Evolutionary conservation across 2,113 vertebrate species (phyloP).

Genomic region (Eira barbara): DNA sequence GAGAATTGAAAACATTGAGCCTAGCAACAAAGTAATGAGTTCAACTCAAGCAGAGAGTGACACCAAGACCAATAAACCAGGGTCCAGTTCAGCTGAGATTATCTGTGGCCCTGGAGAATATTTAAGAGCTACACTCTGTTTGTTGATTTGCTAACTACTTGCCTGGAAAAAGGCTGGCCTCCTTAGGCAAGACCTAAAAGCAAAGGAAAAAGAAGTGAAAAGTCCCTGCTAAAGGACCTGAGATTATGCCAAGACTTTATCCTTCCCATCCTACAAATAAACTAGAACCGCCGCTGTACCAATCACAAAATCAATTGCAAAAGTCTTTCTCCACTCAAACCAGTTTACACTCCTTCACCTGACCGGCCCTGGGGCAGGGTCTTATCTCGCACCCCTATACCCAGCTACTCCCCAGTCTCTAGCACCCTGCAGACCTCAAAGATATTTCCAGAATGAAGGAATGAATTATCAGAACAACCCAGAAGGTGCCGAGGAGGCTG

Average conservation of each 20-base stretch:
- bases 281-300: background rate
- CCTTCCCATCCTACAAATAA: background rate
- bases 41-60: background rate
- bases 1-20: constrained; percentile 1
- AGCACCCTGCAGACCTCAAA: background rate
- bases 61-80: background rate
- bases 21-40: constrained; percentile 31
- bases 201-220: background rate
- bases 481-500: background rate
- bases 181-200: background rate
- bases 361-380: background rate
- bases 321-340: background rate
- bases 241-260: background rate
- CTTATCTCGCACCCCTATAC: background rate
- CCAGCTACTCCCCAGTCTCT: too few species aligned
- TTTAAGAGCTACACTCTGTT: background rate
- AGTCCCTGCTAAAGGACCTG: background rate
- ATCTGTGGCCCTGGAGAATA: background rate
- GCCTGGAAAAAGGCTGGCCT: background rate
- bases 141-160: background rate
- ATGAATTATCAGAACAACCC: background rate
- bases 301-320: background rate
- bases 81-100: background rate
- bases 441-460: background rate
- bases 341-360: background rate